Percentiles rank a stretch among this genome's conserved stretches.
These are phyloP conservation scores for Triplophysa dalaica DNA, from an alignment of 2,113 vertebrate species.

Conservation along the genomic window DNA sequence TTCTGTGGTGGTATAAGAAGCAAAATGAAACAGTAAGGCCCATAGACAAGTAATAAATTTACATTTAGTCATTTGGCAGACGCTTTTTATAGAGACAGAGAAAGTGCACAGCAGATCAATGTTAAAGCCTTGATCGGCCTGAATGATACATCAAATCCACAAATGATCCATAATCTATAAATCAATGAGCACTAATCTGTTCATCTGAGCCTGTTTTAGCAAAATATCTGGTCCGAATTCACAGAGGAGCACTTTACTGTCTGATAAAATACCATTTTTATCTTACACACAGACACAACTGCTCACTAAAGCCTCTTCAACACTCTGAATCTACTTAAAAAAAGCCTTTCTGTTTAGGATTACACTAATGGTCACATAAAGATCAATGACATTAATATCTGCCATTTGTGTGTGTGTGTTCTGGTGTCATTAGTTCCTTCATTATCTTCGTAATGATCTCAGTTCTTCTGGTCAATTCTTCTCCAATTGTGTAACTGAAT, in stretches of 20 bases:
- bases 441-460: slow-evolving; percentile 31
- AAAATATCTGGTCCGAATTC: slow-evolving; percentile 66
- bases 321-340: slow-evolving; percentile 61
- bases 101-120: background rate
- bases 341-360: slow-evolving; percentile 60
- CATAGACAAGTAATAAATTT: background rate
- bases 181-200: slow-evolving; percentile 68
- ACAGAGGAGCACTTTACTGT: slow-evolving; percentile 61
- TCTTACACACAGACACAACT: slow-evolving; percentile 9
- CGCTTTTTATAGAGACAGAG: slow-evolving; percentile 2
- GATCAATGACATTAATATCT: slow-evolving; percentile 53
- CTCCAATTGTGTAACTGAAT: background rate
- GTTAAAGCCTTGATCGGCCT: background rate
- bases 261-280: slow-evolving; percentile 61
- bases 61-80: no score
- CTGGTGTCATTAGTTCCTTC: slow-evolving; percentile 20
- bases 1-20: background rate
- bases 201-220: slow-evolving; percentile 63
- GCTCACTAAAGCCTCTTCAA: slow-evolving; percentile 59
- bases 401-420: slow-evolving; percentile 23
- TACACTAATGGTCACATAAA: slow-evolving; percentile 47
- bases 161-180: slow-evolving; percentile 74
- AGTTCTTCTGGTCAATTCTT: slow-evolving; percentile 6
- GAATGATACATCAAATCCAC: slow-evolving; percentile 63
- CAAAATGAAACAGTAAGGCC: background rate